Evolutionary conservation across 2,888 invertebrate genomes (phyloP).

Genomic region (Hypomecis atomaria): DNA sequence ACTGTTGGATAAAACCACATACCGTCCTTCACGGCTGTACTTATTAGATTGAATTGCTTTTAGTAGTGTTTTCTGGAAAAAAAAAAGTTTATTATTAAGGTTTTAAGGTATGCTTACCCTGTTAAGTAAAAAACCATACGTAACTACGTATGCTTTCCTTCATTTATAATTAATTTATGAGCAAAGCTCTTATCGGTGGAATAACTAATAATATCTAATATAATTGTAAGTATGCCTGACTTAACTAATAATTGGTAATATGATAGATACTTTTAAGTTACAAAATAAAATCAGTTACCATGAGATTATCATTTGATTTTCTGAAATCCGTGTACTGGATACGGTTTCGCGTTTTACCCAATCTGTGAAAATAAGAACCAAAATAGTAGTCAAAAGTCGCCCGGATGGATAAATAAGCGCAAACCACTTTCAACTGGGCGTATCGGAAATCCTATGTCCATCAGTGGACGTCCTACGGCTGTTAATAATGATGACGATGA

Average conservation of each 20-base stretch:
- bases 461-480: too few species aligned
- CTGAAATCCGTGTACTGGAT: slow-evolving; percentile 54
- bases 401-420: too few species aligned
- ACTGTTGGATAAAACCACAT: neutral
- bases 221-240: too few species aligned
- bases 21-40: neutral
- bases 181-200: too few species aligned
- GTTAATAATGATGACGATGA: too few species aligned
- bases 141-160: too few species aligned
- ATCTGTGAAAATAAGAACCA: slow-evolving; percentile 49
- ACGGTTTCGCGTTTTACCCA: slow-evolving; percentile 48
- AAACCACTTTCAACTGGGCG: too few species aligned
- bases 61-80: slow-evolving; percentile 9
- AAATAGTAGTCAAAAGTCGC: neutral
- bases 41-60: slow-evolving; percentile 3
- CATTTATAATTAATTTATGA: too few species aligned
- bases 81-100: neutral
- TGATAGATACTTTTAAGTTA: neutral
- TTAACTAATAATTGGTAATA: neutral
- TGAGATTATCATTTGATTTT: slow-evolving; percentile 40
- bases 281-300: slow-evolving; percentile 3
- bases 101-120: too few species aligned
- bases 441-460: too few species aligned
- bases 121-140: too few species aligned
- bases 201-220: too few species aligned